phyloP scores from a whole-genome alignment of 2,797 vertebrate genomes.

The Ctenochaetus hawaiiensis region DNA sequence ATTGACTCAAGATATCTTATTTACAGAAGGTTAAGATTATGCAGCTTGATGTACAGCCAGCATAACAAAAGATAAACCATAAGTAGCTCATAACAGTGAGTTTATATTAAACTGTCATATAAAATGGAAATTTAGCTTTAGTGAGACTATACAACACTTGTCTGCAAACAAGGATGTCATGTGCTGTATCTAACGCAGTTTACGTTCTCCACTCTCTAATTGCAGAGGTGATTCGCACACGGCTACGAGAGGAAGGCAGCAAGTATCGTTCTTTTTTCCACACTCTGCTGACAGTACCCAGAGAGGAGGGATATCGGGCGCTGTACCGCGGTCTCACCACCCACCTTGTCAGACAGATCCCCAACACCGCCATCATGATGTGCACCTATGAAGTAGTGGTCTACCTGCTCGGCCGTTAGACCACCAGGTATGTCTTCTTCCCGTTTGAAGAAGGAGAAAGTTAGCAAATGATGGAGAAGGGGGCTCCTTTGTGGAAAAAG shows the following conservation, averaged over 20 bases:
- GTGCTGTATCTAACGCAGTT: not conserved
- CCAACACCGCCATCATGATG: conserved; percentile 99
- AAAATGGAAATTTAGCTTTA: not conserved
- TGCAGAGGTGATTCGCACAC: conserved; percentile 97
- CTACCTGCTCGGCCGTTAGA: conserved; percentile 94
- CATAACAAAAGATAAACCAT: not conserved
- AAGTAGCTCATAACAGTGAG: not conserved
- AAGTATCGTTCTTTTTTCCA: conserved; percentile 98
- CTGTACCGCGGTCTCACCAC: conserved; percentile 97
- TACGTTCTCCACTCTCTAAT: conserved; percentile 4
- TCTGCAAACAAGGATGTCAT: not conserved
- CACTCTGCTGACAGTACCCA: conserved; percentile 91
- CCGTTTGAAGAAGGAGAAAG: conserved; percentile 21
- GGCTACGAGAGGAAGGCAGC: conserved; percentile 98
- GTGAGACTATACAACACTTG: not conserved
- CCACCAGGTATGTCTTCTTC: conserved; percentile 19
- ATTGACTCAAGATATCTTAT: not conserved
- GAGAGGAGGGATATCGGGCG: conserved; percentile 95
- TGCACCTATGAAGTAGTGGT: conserved; percentile 98
- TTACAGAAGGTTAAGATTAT: not conserved
- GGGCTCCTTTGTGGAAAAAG: conserved; percentile 22
- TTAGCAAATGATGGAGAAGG: conserved; percentile 44
- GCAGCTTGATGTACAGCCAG: not conserved
- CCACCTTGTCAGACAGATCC: conserved; percentile 97
- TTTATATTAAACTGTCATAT: not conserved